A percentile compares a stretch with the other conserved stretches of the same genome.
Conservation (phyloP, 2,888 invertebrate genomes). For the Stenotaenia linearis region DNA sequence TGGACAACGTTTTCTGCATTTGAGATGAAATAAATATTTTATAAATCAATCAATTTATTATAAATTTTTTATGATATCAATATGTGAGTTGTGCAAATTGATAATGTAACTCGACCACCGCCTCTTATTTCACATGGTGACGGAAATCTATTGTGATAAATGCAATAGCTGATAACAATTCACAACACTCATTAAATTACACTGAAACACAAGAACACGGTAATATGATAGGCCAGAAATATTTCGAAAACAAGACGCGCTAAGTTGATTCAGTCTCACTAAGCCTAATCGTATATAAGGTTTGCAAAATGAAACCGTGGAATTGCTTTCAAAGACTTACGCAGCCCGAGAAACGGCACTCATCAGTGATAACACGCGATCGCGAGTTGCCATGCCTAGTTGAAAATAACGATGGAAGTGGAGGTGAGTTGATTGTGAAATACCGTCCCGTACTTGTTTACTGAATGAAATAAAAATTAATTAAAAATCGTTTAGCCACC, state of each 20-base stretch:
- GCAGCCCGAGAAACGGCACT: constrained; percentile 60
- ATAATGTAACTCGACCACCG: not conserved
- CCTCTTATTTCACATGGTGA: not conserved
- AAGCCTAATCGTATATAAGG: not conserved
- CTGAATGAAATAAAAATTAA: too few relatives aligned
- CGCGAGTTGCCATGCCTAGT: constrained; percentile 26
- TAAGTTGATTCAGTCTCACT: not conserved
- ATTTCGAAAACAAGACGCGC: not conserved
- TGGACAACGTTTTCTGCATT: constrained; percentile 57
- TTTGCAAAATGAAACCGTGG: not conserved
- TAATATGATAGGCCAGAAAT: not conserved
- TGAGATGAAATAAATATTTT: constrained; percentile 27
- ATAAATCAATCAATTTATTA: not conserved
- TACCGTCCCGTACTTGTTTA: too few relatives aligned
- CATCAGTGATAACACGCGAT: constrained; percentile 57
- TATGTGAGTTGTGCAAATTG: too few relatives aligned
- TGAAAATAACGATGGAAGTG: not conserved
- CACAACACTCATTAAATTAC: constrained; percentile 26
- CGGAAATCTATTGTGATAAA: constrained; percentile 3
- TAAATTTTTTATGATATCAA: too few relatives aligned
- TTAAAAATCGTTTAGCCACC: too few relatives aligned
- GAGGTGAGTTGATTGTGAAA: not conserved
- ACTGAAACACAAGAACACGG: not conserved
- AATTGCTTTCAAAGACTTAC: constrained; percentile 53
- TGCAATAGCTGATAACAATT: not conserved